Evolutionary conservation across 2,113 vertebrate genomes (phyloP).

Genomic region (Actenoides hombroni): DNA sequence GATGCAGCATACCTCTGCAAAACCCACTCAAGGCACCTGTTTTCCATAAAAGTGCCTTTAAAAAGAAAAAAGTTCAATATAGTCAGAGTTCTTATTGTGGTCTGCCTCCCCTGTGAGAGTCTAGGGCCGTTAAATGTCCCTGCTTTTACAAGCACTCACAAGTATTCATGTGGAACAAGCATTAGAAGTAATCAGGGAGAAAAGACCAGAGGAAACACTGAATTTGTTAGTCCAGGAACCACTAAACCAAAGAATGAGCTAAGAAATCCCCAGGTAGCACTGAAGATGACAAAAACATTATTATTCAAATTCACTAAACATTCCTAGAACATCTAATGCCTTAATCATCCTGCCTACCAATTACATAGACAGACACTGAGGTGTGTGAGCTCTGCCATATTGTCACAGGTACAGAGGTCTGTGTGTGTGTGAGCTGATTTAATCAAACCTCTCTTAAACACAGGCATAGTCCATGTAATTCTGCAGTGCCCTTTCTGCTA

Average conservation of each 20-base stretch:
- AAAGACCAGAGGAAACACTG: neutral
- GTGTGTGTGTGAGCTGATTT: neutral
- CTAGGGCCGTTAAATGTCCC: neutral
- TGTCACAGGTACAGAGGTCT: neutral
- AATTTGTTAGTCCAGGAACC: neutral
- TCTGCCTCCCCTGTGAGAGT: neutral
- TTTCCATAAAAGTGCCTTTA: neutral
- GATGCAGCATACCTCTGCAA: neutral
- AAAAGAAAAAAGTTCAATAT: neutral
- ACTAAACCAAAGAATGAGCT: neutral
- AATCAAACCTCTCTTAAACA: neutral
- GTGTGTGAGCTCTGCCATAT: rapidly evolving
- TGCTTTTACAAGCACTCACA: neutral
- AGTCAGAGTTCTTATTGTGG: neutral
- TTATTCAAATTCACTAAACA: neutral
- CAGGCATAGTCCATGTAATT: neutral
- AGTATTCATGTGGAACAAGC: neutral
- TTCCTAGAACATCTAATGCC: neutral
- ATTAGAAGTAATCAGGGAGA: neutral
- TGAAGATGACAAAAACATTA: neutral
- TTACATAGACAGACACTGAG: neutral
- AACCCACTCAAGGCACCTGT: neutral
- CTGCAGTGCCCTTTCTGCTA: neutral
- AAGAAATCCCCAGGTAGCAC: neutral
- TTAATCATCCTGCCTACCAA: neutral